Evolutionary conservation across 2,888 invertebrate genomes (phyloP).

Genomic region (Unio pictorum): DNA sequence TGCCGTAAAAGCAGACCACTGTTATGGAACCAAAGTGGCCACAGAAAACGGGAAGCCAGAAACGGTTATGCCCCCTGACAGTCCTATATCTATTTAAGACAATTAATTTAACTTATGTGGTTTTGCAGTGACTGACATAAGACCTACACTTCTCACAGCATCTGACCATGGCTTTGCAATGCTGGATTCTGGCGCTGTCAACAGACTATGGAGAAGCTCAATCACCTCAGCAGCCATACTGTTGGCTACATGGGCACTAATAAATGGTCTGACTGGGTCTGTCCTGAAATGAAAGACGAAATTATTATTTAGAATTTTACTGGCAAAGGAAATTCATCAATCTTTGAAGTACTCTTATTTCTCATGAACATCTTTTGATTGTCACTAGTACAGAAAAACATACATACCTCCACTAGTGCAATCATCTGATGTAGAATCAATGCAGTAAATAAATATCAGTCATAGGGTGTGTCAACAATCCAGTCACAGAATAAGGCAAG

Average conservation of each 20-base stretch:
- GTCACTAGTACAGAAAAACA: too few species aligned
- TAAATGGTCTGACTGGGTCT: constrained; percentile 70
- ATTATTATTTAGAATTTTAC: neutral
- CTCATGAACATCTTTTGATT: too few species aligned
- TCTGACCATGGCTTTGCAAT: constrained; percentile 68
- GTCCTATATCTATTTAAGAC: neutral
- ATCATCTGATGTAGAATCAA: too few species aligned
- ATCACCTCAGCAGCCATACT: constrained; percentile 72
- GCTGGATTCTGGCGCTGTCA: constrained; percentile 60
- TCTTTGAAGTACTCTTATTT: neutral
- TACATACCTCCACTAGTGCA: too few species aligned
- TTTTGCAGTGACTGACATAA: neutral
- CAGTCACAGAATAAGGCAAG: too few species aligned
- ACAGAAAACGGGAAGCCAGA: too few species aligned
- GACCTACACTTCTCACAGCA: constrained; percentile 64
- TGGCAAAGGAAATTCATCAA: neutral
- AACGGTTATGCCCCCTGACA: too few species aligned
- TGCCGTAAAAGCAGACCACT: too few species aligned
- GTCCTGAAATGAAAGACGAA: constrained; percentile 46
- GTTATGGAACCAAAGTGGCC: too few species aligned
- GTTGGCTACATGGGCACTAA: constrained; percentile 72
- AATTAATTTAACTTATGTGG: neutral
- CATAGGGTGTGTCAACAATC: too few species aligned
- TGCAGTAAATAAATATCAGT: too few species aligned
- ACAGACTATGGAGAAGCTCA: constrained; percentile 67